Base-by-base conservation (phyloP, 2,888 invertebrate species). In the Lymantria monacha region DNA sequence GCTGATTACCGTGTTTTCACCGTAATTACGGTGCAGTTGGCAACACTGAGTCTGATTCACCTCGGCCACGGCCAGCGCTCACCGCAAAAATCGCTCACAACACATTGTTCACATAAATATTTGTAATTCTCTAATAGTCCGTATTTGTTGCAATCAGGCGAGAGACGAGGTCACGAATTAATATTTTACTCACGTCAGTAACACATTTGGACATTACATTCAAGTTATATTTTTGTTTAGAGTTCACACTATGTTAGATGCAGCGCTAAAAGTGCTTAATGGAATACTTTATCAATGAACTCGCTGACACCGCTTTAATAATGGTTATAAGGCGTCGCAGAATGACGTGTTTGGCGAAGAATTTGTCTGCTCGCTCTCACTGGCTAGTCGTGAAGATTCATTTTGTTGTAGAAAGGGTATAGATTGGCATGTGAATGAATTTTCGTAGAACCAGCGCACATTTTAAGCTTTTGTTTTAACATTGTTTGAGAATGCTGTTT, bases 41-140 rank as follows among this genome's bases (percentile, higher is more conserved):
- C n/a, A n/a, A n/a, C n/a, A n/a, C n/a, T n/a, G n/a, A n/a, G n/a
- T n/a, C n/a, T n/a, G n/a, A n/a, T 84, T 88, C 91, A 88, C 83
- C 79, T 76, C 78, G 55, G 62, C 12, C 12, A 30, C 12, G 41
- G 14, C 61, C 67, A 70, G 83, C 81, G 81, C 81, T 72, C 71
- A 79, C 81, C 82, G 85, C 87, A 84, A 84, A 84, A 87, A 83
- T 83, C 79, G 82, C 74, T 69, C 72, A 71, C 76, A 74, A 81
- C 80, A 77, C 75, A 86, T 87, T 90, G 84, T 88, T 86, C 81
- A 79, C 81, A 77, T 82, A 83, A 84, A 84, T 72, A 81, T 84
- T 83, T 74, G 73, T 66, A 60, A 74, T 77, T 74, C 74, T 72
- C 66, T 64, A 66, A 67, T 66, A 59, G 67, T 66, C 59, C 59